Percentiles rank a stretch among this genome's conserved stretches.
These are phyloP conservation scores for Sebastes itinus DNA, from an alignment of 2,797 vertebrate genomes.

Conservation along the genomic window DNA sequence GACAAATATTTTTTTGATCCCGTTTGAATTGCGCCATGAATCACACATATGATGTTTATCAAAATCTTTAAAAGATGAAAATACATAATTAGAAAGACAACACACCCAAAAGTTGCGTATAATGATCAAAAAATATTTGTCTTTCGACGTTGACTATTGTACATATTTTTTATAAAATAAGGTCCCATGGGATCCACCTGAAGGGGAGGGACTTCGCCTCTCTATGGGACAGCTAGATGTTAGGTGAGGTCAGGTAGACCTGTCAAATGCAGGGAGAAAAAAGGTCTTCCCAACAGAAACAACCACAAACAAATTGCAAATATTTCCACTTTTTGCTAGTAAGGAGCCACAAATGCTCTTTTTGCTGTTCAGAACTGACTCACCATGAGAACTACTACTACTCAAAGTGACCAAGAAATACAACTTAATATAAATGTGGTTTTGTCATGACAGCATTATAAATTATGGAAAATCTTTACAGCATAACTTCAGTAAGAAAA, in stretches of 20 bases:
- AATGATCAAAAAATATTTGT: no score
- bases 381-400: neutral
- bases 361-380: neutral
- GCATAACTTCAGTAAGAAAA: neutral
- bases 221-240: neutral
- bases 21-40: no score
- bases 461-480: neutral
- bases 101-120: no score
- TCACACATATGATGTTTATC: no score
- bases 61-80: no score
- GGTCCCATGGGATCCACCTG: no score
- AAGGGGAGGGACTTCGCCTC: no score
- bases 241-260: neutral
- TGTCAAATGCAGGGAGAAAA: neutral
- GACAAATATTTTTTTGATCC: no score
- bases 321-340: neutral
- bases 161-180: no score
- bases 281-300: neutral
- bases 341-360: neutral
- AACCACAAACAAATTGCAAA: neutral
- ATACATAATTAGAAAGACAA: no score
- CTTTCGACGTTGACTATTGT: no score
- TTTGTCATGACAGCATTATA: neutral
- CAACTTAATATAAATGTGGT: neutral
- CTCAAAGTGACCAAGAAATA: neutral